Evolutionary conservation across 2,113 vertebrate species (phyloP).

Genomic region (Halichoerus grypus): DNA sequence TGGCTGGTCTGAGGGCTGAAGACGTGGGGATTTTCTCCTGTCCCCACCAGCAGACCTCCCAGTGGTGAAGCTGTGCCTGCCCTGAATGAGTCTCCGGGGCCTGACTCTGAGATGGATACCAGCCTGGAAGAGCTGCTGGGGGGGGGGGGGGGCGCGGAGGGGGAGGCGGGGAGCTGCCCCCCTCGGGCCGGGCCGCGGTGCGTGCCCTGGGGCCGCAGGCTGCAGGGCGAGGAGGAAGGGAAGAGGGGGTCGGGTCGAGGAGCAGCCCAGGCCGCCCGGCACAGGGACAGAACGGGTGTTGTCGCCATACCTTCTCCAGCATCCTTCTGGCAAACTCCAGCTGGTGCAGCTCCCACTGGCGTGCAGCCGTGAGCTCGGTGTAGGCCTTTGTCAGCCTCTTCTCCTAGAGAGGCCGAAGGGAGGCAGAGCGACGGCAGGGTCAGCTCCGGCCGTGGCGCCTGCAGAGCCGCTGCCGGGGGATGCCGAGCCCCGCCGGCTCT

Average conservation of each 20-base stretch:
- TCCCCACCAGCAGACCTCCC: background rate
- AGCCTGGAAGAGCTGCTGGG: background rate
- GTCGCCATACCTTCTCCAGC: slow-evolving; percentile 89
- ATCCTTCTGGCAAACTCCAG: slow-evolving; percentile 92
- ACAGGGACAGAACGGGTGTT: fast-evolving
- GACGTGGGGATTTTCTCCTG: background rate
- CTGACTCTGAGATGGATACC: background rate
- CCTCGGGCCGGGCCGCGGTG: fast-evolving
- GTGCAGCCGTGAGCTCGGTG: slow-evolving; percentile 89
- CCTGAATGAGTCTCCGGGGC: background rate
- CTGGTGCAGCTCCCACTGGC: slow-evolving; percentile 90
- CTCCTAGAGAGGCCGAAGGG: slow-evolving; percentile 87
- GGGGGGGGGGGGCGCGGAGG: background rate
- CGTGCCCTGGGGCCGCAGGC: background rate
- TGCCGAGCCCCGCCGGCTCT: fast-evolving
- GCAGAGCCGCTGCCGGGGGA: fast-evolving
- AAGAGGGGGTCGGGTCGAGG: fast-evolving
- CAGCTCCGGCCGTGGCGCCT: background rate
- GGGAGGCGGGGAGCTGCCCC: too few species aligned
- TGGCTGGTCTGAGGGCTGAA: background rate
- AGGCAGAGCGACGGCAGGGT: background rate
- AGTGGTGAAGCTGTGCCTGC: background rate
- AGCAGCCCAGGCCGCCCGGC: fast-evolving
- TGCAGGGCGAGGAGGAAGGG: background rate
- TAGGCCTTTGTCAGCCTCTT: slow-evolving; percentile 90